Evolutionary conservation across 2,113 vertebrate genomes (phyloP).

Genomic region (Oreotrochilus melanogaster): DNA sequence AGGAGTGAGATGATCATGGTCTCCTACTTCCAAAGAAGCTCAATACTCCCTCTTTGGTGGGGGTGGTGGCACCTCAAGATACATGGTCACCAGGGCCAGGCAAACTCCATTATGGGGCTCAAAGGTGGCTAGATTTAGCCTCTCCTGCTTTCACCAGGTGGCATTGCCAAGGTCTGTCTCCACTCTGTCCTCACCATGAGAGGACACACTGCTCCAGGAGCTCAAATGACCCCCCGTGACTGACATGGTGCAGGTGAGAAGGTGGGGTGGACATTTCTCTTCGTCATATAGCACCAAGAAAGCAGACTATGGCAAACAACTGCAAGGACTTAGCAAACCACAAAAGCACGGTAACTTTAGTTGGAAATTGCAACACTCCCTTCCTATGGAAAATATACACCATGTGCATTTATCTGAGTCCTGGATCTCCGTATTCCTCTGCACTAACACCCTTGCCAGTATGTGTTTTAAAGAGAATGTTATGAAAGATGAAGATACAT

Average conservation of each 20-base stretch:
- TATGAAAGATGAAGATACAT: not conserved
- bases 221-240: rapidly evolving
- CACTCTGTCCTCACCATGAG: not conserved
- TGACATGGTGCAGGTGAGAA: rapidly evolving
- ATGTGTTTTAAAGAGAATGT: not conserved
- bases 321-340: not conserved
- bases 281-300: not conserved
- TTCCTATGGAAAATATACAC: not conserved
- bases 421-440: not conserved
- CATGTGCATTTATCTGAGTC: not conserved
- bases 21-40: not conserved
- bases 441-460: not conserved
- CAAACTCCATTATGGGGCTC: rapidly evolving
- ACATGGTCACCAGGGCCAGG: not conserved
- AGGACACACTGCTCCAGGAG: not conserved
- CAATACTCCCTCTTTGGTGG: not conserved
- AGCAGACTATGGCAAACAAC: not conserved
- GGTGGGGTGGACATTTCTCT: not conserved
- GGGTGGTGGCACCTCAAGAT: not conserved
- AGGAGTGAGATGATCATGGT: not conserved
- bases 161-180: not conserved
- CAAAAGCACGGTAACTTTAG: not conserved
- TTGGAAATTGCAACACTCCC: not conserved
- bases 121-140: not conserved
- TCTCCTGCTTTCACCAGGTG: not conserved